Evolutionary conservation across 2,797 vertebrate genomes (phyloP).

Genomic region (Coracias cyanogaster): DNA sequence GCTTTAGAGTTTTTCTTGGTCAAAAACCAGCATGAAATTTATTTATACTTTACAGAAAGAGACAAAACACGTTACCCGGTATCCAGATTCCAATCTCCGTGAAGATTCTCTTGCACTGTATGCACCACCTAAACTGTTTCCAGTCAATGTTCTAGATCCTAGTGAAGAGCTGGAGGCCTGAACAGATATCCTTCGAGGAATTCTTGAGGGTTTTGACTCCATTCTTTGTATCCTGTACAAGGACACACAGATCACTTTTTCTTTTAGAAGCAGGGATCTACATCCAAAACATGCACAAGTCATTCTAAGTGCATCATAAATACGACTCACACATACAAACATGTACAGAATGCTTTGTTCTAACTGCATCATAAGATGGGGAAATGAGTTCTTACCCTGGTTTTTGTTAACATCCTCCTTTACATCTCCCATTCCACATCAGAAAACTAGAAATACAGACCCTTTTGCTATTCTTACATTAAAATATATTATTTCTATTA

Average conservation of each 20-base stretch:
- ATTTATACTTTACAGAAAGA: not conserved
- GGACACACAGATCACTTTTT: slow-evolving; percentile 42
- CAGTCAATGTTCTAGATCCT: slow-evolving; percentile 77
- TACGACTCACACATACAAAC: not conserved
- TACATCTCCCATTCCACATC: not conserved
- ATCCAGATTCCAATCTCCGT: slow-evolving; percentile 87
- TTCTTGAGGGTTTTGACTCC: slow-evolving; percentile 94
- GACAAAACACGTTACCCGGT: slow-evolving; percentile 84
- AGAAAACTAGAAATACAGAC: not conserved
- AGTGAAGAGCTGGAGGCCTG: slow-evolving; percentile 77
- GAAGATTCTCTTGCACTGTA: slow-evolving; percentile 84
- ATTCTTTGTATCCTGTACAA: slow-evolving; percentile 82
- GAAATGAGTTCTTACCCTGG: not conserved
- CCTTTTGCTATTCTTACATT: not conserved
- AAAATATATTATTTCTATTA: not conserved
- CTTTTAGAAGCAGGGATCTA: not conserved
- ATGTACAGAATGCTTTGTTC: not conserved
- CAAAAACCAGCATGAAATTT: not conserved
- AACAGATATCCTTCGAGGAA: slow-evolving; percentile 89
- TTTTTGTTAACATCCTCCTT: not conserved
- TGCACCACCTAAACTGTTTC: slow-evolving; percentile 81
- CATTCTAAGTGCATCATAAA: not conserved
- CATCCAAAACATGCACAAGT: not conserved
- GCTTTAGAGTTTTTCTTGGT: not conserved
- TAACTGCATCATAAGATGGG: not conserved